Conservation (phyloP, 2,113 vertebrate genomes). For the Spermophilus dauricus region DNA sequence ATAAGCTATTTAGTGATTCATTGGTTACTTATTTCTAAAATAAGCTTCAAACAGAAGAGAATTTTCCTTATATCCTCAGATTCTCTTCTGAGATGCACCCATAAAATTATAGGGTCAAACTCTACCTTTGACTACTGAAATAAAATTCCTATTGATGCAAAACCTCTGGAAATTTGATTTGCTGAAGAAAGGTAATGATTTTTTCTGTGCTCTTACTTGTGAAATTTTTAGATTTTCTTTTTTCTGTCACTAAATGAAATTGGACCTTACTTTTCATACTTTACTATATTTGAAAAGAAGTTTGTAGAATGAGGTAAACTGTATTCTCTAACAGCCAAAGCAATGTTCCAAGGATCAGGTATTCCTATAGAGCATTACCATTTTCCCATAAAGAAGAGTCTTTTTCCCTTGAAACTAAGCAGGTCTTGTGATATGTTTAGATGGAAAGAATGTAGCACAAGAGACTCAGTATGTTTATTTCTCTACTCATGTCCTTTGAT, state of each 20-base stretch:
- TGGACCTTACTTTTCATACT: not conserved
- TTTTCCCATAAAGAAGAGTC: not conserved
- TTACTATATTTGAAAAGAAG: conserved; percentile 56
- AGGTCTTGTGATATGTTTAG: not conserved
- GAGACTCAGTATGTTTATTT: not conserved
- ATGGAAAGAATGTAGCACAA: not conserved
- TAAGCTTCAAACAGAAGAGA: conserved; percentile 48
- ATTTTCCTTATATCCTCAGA: conserved; percentile 44
- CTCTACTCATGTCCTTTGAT: not conserved
- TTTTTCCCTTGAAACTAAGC: not conserved
- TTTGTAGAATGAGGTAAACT: not conserved
- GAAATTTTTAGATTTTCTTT: conserved; percentile 40
- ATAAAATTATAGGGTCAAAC: conserved; percentile 51
- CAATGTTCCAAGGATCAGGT: not conserved
- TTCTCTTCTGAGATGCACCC: conserved; percentile 45
- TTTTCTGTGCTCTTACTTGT: not conserved
- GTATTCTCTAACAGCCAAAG: not conserved
- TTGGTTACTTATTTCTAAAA: conserved; percentile 72
- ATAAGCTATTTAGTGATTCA: conserved; percentile 79
- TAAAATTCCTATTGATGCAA: conserved; percentile 40
- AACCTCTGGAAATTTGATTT: conserved; percentile 50
- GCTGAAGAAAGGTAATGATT: not conserved
- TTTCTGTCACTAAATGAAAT: conserved; percentile 5
- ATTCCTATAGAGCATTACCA: not conserved
- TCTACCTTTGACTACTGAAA: conserved; percentile 7